Conservation (phyloP, 2,797 vertebrate genomes). For the Channallabes apus region DNA sequence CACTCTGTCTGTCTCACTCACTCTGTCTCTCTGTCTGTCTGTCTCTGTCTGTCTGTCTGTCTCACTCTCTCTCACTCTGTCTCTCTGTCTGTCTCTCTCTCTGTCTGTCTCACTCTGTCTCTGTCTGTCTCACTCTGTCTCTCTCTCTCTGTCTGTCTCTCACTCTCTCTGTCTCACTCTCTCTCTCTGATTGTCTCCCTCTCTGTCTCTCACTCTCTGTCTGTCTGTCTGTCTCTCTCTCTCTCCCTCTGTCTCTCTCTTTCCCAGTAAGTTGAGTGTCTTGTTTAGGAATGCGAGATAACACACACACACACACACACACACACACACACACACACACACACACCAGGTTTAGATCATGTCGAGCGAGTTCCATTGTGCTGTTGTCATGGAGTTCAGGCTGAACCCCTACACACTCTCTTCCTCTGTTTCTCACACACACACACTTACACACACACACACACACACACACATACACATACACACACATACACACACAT, state of each 20-base stretch:
- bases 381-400: constrained; percentile 71
- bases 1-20: constrained; percentile 2
- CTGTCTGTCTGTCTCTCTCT: neutral
- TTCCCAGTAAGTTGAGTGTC: constrained; percentile 39
- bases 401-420: neutral
- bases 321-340: constrained; percentile 9
- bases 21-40: neutral
- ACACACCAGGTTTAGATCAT: constrained; percentile 11
- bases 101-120: constrained; percentile 48
- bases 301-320: too few relatives aligned
- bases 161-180: neutral
- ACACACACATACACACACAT: neutral
- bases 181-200: neutral
- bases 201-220: neutral
- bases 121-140: constrained; percentile 39
- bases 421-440: neutral
- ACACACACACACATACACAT: neutral
- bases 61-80: neutral
- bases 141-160: constrained; percentile 46
- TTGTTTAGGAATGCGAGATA: too few relatives aligned
- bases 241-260: neutral
- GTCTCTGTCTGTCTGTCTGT: constrained; percentile 34
- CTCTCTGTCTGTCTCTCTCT: constrained; percentile 52
- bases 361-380: constrained; percentile 67
- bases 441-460: too few relatives aligned